phyloP scores from a whole-genome alignment of 2,797 vertebrate genomes.

The Darevskia nairensis region DNA sequence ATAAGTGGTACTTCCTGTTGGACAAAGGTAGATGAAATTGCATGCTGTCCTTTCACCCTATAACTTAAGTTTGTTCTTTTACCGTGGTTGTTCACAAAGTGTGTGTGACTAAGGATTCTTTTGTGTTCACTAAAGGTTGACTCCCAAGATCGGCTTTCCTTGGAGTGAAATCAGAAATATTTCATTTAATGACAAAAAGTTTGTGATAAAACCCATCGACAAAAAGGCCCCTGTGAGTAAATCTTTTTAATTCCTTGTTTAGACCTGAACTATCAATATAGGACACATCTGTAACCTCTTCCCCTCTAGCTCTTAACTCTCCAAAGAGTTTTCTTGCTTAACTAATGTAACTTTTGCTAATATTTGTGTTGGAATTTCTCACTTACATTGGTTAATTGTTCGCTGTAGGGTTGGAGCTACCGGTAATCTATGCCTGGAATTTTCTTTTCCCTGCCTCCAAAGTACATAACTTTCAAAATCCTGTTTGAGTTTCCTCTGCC shows the following conservation, averaged over 20 bases:
- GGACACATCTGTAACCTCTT: not conserved
- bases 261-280: not conserved
- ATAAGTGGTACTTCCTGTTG: not conserved
- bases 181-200: constrained; percentile 98
- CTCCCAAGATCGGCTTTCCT: constrained; percentile 98
- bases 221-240: constrained; percentile 97
- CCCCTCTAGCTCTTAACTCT: constrained; percentile 4
- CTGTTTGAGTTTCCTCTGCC: not conserved
- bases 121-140: constrained; percentile 83
- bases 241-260: constrained; percentile 27
- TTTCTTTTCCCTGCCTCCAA: not conserved
- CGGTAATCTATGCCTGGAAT: not conserved
- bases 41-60: not conserved
- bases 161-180: constrained; percentile 99
- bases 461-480: not conserved
- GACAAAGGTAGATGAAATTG: not conserved
- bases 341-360: not conserved
- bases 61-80: not conserved
- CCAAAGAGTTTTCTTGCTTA: constrained; percentile 6
- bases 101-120: constrained; percentile 55
- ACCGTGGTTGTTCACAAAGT: not conserved
- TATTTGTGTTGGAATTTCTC: not conserved
- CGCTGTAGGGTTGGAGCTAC: constrained; percentile 17
- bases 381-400: not conserved
- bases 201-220: constrained; percentile 98